Evolutionary conservation across 2,797 vertebrate species (phyloP), one percentile per base, ranked within the genome.

Genomic region (Myotis findleyi): DNA sequence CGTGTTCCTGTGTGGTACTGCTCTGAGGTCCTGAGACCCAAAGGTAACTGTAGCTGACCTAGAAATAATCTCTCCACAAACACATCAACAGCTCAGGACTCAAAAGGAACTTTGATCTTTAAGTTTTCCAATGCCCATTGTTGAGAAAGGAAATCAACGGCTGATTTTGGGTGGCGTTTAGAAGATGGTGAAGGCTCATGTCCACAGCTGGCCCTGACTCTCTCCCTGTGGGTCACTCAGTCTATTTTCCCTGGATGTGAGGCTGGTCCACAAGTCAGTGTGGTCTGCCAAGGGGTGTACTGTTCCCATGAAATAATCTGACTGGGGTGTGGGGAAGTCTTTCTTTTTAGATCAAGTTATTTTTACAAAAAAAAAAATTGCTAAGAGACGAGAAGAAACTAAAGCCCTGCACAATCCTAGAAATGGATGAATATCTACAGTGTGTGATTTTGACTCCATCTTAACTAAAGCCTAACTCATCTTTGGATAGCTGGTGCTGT

Each of bases 281-380:
- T 76, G 66, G 20, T 80, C 51, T 89, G 41, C 44, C 94, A 93
- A 82, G 18, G 68, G 30, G 12, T 77, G 36, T 53, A 79, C 36
- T 72, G 25, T 87, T 89, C 36, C 49, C 44, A 77, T 33, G 27
- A 91, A 97, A 96, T 91, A 82, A 91, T 79, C 41, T 72, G 33
- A 87, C 68, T 89, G 20, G 75, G 73, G 17, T 88, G 27, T 66
- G 47, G 71, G 73, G 80, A 92, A 94, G 87, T 64, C 55, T 96
- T 95, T 95, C 72, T 77, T 95, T 59, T 83, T 88, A 94, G 69
- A 91, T 64, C 6, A 93, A 86, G 49, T 85, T 88, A 94, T 86
- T 94, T 92, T 90, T 87, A 44, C 1, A 93, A 93, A 85, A 82
- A 72, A 5, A 62, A 49, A 72, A 66, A 66, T 97, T 93, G 17